Base-by-base conservation (phyloP, 2,113 vertebrate genomes). In the Sula dactylatra region DNA sequence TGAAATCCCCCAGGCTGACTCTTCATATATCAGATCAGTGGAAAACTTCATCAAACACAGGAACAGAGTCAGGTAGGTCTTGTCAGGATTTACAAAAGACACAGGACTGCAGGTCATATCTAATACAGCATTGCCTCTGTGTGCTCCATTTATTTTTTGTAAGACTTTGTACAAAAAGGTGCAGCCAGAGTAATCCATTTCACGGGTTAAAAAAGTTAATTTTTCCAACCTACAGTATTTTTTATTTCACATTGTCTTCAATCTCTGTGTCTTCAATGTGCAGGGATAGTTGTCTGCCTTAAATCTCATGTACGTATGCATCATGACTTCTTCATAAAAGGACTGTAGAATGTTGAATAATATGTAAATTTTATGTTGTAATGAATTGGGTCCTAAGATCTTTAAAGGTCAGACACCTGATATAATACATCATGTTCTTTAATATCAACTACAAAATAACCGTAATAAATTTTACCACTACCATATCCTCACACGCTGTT, bases 391-490 rank as follows among this genome's bases (percentile, higher is more conserved):
- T 98, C 98, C 98, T 98, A 98, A 98, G 98, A 98, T 98, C 98
- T 98, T 98, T 98, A 98, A 98, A 98, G 98, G 98, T 98, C 98
- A 98, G 98, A 96, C 97, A 98, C 98, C 98, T 98, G 98, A 98
- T 98, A 98, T 98, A 98, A 98, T 98, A 98, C 97, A 98, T 98
- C 98, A 98, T 98, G 98, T 98, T 97, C 98, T 98, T 98, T 98
- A 98, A 98, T 98, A 98, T 98, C 98, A 98, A 98, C 98, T 98
- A 97, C 98, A 98, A 98, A 98, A 98, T 98, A 98, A 98, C 98
- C 58, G 98, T 97, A 98, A 98, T 98, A 98, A 98, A 98, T 98
- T 98, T 98, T 98, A 97, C 98, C 94, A 96, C 71, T 96, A 97
- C 98, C 96, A 97, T 97, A 97, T 98, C 98, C 98, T 98, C 98